Conservation (phyloP, 2,113 vertebrate species). For the Diglossa brunneiventris region DNA sequence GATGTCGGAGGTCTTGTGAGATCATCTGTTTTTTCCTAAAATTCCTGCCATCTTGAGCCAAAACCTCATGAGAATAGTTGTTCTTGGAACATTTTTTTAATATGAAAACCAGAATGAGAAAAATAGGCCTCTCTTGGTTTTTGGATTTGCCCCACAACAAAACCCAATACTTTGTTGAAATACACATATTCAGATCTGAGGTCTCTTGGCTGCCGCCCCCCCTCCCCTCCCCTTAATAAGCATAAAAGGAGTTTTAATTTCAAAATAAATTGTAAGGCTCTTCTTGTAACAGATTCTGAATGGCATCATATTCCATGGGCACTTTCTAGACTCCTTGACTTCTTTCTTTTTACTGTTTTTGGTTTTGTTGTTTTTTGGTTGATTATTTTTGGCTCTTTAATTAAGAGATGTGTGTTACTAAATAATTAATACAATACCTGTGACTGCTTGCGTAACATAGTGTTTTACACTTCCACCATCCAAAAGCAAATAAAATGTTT, state of each 20-base stretch:
- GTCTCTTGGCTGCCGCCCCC: background rate
- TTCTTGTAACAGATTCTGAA: background rate
- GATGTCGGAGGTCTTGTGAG: conserved; percentile 50
- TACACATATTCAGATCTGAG: background rate
- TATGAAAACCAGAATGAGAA: conserved; percentile 25
- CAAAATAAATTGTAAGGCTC: background rate
- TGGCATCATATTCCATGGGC: background rate
- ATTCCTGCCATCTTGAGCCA: conserved; percentile 51
- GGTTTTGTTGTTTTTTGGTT: background rate
- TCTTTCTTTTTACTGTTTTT: background rate
- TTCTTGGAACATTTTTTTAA: conserved; percentile 33
- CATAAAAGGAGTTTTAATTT: background rate
- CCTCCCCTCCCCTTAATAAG: background rate
- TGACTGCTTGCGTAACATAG: background rate
- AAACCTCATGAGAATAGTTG: conserved; percentile 54
- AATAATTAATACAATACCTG: background rate
- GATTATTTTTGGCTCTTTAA: background rate
- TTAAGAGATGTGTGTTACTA: background rate
- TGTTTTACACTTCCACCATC: background rate
- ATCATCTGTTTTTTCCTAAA: conserved; percentile 39
- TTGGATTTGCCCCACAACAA: conserved; percentile 21
- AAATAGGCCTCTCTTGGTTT: conserved; percentile 26
- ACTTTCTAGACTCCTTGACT: background rate
- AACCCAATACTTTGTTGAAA: background rate
- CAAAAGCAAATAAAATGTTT: background rate